Evolutionary conservation across 2,888 invertebrate species (phyloP).

Genomic region (Acanthosoma haemorrhoidale): DNA sequence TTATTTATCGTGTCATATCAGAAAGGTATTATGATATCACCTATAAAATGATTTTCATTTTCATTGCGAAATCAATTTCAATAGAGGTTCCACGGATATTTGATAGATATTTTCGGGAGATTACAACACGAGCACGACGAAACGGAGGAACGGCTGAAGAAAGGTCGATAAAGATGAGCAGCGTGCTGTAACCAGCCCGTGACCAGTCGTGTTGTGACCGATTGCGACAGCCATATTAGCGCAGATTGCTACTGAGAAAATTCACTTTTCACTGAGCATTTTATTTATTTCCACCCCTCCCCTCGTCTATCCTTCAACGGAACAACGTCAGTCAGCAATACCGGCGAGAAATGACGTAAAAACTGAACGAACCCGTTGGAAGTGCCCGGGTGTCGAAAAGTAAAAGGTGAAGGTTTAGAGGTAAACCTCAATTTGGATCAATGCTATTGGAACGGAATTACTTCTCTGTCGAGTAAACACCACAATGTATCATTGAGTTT

Average conservation of each 20-base stretch:
- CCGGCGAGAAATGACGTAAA: neutral
- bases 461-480: too few species aligned
- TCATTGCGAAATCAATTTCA: too few species aligned
- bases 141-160: too few species aligned
- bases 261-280: neutral
- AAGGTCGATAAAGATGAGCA: neutral
- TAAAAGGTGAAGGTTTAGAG: constrained; percentile 10
- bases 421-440: constrained; percentile 10
- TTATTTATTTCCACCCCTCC: neutral
- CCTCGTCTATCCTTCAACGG: neutral
- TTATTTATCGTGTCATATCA: too few species aligned
- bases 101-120: too few species aligned
- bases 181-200: neutral
- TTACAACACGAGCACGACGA: too few species aligned
- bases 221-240: neutral
- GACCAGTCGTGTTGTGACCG: neutral
- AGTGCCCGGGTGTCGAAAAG: constrained; percentile 11
- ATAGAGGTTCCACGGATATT: too few species aligned
- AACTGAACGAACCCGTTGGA: neutral
- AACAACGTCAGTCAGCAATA: too few species aligned
- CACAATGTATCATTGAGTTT: constrained; percentile 4
- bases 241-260: neutral
- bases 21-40: too few species aligned
- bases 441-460: too few species aligned
- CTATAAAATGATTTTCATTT: too few species aligned